phyloP scores from a whole-genome alignment of 2,888 invertebrate species.

The Pheosia tremula region DNA sequence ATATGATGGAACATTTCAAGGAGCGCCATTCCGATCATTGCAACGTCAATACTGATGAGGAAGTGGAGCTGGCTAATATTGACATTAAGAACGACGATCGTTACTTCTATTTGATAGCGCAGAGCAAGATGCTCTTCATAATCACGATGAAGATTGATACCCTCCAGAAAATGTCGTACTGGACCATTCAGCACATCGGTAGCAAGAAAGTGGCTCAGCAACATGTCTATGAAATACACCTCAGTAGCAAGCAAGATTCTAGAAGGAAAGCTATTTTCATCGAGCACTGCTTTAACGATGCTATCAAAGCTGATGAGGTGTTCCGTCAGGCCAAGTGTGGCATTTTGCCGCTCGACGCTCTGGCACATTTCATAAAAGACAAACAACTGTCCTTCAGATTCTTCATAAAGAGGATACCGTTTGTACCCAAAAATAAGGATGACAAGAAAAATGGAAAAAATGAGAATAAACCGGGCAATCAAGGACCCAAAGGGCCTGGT shows the following conservation, averaged over 20 bases:
- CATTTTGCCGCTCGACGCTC: conserved; percentile 58
- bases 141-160: conserved; percentile 70
- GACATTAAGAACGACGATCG: conserved; percentile 59
- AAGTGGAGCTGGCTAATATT: conserved; percentile 55
- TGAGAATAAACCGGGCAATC: conserved; percentile 36
- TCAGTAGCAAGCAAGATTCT: conserved; percentile 61
- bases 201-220: conserved; percentile 62
- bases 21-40: conserved; percentile 63
- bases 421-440: conserved; percentile 36
- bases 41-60: conserved; percentile 56
- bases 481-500: conserved; percentile 38
- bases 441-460: conserved; percentile 40
- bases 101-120: conserved; percentile 57
- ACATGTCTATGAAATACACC: conserved; percentile 69
- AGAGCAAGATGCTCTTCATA: conserved; percentile 65
- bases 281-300: conserved; percentile 72
- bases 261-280: conserved; percentile 62
- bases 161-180: conserved; percentile 67
- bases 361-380: conserved; percentile 61
- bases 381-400: conserved; percentile 63
- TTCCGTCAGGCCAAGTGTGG: conserved; percentile 67
- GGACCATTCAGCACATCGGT: conserved; percentile 71
- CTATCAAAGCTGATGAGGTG: conserved; percentile 65
- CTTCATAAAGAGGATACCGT: conserved; percentile 57
- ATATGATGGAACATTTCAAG: conserved; percentile 70